phyloP scores from a whole-genome alignment of 2,113 vertebrate genomes.

The Stercorarius parasiticus region DNA sequence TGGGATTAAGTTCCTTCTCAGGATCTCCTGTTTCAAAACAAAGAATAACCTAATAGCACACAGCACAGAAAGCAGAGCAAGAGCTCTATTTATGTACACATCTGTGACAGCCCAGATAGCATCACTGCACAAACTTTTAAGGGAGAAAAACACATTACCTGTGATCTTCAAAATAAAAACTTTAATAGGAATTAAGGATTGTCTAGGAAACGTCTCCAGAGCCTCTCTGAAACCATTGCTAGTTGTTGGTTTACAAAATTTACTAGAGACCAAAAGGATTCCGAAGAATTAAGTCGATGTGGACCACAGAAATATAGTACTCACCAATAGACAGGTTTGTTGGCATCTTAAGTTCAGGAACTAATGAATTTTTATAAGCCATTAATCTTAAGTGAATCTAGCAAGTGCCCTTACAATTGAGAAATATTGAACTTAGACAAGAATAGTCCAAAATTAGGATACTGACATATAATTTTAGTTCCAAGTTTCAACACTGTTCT shows the following conservation, averaged over 20 bases:
- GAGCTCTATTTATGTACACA: not conserved
- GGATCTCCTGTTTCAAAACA: conserved; percentile 84
- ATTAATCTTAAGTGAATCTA: not conserved
- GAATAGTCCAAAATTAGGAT: not conserved
- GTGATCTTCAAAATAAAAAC: not conserved
- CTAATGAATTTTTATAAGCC: not conserved
- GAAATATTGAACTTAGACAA: not conserved
- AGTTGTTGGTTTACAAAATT: not conserved
- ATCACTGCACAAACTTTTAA: not conserved
- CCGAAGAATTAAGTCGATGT: not conserved
- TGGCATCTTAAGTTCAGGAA: not conserved
- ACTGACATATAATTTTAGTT: not conserved
- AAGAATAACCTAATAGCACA: conserved; percentile 6
- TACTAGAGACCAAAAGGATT: not conserved
- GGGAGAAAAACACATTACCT: not conserved
- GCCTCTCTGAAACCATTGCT: not conserved
- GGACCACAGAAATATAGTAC: not conserved
- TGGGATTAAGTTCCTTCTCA: conserved; percentile 96
- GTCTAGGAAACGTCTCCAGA: not conserved
- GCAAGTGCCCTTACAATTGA: not conserved
- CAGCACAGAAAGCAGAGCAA: not conserved
- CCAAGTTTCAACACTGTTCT: not conserved
- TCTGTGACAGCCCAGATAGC: not conserved
- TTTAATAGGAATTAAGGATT: not conserved
- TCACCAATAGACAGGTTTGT: not conserved